Evolutionary conservation across 2,113 vertebrate species (phyloP).

Genomic region (Ploceus nigricollis): DNA sequence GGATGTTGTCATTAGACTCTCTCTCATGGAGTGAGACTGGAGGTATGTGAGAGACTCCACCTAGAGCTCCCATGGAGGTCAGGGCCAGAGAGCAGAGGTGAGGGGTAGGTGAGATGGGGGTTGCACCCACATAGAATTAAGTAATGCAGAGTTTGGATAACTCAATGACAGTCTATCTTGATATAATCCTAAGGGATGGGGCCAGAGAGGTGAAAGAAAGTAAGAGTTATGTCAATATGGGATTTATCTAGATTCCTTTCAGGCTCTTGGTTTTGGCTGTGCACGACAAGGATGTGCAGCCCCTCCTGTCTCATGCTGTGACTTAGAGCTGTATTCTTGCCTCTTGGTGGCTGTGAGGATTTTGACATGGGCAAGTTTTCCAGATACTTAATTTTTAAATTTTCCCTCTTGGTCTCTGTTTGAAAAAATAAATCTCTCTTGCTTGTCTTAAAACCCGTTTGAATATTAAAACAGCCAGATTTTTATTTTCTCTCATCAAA

Average conservation of each 20-base stretch:
- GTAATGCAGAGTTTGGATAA: neutral
- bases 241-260: neutral
- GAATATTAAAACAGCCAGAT: neutral
- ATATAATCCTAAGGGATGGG: neutral
- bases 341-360: neutral
- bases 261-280: conserved; percentile 29
- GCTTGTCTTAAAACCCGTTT: neutral
- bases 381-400: neutral
- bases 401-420: neutral
- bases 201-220: neutral
- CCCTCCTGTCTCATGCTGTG: conserved; percentile 1
- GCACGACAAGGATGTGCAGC: neutral
- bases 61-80: neutral
- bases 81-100: neutral
- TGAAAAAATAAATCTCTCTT: neutral
- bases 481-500: neutral
- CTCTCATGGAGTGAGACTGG: neutral
- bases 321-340: neutral
- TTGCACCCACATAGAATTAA: neutral
- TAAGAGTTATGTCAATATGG: neutral
- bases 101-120: neutral
- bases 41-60: neutral
- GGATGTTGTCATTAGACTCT: conserved; percentile 15
- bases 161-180: neutral
- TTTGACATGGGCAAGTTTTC: neutral